A percentile compares a stretch with the other conserved stretches of the same genome.
Conservation (phyloP, 2,888 invertebrate species). For the Sisyra nigra region DNA sequence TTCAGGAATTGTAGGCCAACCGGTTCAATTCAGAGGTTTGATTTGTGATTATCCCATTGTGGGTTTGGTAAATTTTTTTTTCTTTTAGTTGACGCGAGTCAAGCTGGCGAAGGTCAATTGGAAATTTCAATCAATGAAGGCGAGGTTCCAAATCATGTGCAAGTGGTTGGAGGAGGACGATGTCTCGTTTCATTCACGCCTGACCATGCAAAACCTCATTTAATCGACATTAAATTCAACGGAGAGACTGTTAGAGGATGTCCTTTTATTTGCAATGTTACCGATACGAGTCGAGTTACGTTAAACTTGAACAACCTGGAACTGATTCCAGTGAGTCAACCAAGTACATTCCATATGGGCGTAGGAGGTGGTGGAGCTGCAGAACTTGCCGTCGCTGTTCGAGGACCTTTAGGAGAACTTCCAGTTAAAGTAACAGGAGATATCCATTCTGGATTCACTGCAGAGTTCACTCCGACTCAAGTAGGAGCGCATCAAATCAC, state of each 20-base stretch:
- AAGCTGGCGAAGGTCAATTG: constrained; percentile 96
- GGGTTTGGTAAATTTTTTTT: no score
- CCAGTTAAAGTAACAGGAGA: constrained; percentile 83
- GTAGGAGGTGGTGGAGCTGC: constrained; percentile 62
- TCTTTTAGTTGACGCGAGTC: constrained; percentile 82
- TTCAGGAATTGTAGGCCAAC: constrained; percentile 86
- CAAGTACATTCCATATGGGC: constrained; percentile 64
- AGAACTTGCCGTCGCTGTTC: constrained; percentile 76
- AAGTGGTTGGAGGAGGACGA: constrained; percentile 87
- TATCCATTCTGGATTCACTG: constrained; percentile 72
- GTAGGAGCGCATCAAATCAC: constrained; percentile 88
- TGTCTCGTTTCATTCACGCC: constrained; percentile 92
- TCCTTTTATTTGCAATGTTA: constrained; percentile 75
- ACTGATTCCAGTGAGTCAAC: constrained; percentile 68
- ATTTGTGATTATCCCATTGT: constrained; percentile 5
- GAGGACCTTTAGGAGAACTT: constrained; percentile 72
- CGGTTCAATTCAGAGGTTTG: constrained; percentile 89
- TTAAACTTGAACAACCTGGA: constrained; percentile 61
- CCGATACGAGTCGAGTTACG: constrained; percentile 61
- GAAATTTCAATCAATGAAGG: constrained; percentile 99
- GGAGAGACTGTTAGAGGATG: constrained; percentile 85
- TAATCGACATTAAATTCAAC: constrained; percentile 92
- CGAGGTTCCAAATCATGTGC: constrained; percentile 96
- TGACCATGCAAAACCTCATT: constrained; percentile 76
- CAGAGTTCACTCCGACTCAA: constrained; percentile 80